Percentiles rank a stretch among this genome's conserved stretches.
These are phyloP conservation scores for Drosophila repleta DNA, from an alignment of 1,140 invertebrate genomes.

Conservation along the genomic window DNA sequence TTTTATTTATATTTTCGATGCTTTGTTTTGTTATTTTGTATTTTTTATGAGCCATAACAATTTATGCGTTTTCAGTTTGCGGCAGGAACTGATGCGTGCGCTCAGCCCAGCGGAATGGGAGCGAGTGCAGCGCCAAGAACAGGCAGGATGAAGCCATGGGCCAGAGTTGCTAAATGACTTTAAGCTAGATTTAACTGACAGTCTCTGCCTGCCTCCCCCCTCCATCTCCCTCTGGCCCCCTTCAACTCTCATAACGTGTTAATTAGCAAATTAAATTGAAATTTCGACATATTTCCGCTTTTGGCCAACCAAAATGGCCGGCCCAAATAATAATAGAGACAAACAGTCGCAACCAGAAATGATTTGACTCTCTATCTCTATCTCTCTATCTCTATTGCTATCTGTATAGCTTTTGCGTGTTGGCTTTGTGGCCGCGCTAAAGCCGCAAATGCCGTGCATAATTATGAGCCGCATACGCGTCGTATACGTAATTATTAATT, in stretches of 20 bases:
- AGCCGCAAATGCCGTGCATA: conserved; percentile 55
- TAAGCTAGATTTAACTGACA: conserved; percentile 9
- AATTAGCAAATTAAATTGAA: conserved; percentile 65
- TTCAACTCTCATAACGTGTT: conserved; percentile 10
- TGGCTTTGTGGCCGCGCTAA: conserved; percentile 32
- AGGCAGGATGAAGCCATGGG: background rate
- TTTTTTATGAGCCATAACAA: conserved; percentile 77
- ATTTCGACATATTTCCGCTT: conserved; percentile 73
- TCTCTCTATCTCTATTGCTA: conserved; percentile 16
- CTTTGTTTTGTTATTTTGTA: conserved; percentile 38
- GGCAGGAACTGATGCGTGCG: conserved; percentile 51
- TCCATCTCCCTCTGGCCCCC: background rate
- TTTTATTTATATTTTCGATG: conserved; percentile 18
- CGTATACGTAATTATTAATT: conserved; percentile 58
- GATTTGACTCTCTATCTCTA: background rate
- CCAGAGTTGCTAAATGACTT: conserved; percentile 1
- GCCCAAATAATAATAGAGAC: conserved; percentile 28
- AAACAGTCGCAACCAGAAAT: conserved; percentile 34
- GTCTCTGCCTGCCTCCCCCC: background rate
- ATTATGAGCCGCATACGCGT: conserved; percentile 50
- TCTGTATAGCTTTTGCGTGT: conserved; percentile 37
- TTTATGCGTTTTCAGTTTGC: conserved; percentile 69
- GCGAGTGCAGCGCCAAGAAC: conserved; percentile 3
- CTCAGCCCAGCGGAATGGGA: conserved; percentile 14
- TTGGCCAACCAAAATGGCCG: conserved; percentile 47